Conservation (phyloP, 1,140 invertebrate species). For the Stegodyphus mimosarum region DNA sequence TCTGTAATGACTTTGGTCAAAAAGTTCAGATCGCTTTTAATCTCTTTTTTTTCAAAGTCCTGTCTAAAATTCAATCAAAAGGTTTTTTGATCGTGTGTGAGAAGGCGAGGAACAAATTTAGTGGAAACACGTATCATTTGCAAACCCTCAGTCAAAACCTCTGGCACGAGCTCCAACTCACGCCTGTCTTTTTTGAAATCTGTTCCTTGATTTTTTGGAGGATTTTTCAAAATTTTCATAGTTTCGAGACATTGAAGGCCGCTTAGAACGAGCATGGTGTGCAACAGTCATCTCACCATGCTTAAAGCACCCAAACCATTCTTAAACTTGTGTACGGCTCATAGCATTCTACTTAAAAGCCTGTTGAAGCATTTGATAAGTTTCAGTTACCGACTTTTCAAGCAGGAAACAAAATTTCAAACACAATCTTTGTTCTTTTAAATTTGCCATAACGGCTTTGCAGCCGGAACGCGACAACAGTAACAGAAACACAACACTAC, state of each 20-base stretch:
- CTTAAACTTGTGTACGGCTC: not conserved
- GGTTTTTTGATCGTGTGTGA: too few relatives aligned
- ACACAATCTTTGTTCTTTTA: not conserved
- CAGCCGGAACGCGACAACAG: not conserved
- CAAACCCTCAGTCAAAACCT: slow-evolving; percentile 8
- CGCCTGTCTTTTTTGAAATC: not conserved
- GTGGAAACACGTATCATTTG: not conserved
- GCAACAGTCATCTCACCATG: not conserved
- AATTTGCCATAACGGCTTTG: slow-evolving; percentile 7
- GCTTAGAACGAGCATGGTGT: not conserved
- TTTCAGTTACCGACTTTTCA: slow-evolving; percentile 1
- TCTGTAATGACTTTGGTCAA: too few relatives aligned
- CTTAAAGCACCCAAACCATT: not conserved
- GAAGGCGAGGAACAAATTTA: not conserved
- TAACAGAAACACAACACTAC: not conserved
- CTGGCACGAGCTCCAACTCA: not conserved
- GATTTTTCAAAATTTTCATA: not conserved
- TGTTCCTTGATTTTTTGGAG: not conserved
- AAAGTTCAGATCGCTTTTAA: too few relatives aligned
- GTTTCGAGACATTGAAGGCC: not conserved
- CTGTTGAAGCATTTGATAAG: slow-evolving; percentile 2
- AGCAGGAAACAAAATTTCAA: slow-evolving; percentile 12
- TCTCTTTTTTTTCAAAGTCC: too few relatives aligned
- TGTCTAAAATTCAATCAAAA: too few relatives aligned
- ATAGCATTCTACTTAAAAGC: not conserved